phyloP scores from a whole-genome alignment of 1,140 invertebrate species.

The Sesamia nonagrioides region DNA sequence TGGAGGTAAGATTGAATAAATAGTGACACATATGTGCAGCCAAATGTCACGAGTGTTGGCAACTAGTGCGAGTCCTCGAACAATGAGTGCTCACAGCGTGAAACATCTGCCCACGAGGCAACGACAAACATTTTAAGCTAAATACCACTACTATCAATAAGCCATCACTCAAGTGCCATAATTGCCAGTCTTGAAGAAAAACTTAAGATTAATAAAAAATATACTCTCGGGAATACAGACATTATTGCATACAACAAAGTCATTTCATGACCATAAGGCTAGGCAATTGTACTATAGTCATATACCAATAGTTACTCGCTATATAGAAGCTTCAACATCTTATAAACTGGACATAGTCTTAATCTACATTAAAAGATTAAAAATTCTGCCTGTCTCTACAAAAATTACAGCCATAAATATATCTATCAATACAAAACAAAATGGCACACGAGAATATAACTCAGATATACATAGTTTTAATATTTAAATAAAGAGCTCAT shows the following conservation, averaged over 20 bases:
- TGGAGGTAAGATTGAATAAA: conserved; percentile 60
- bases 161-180: conserved; percentile 57
- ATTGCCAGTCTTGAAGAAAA: conserved; percentile 70
- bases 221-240: conserved; percentile 40
- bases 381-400: conserved; percentile 60
- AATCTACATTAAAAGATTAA: conserved; percentile 47
- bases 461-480: conserved; percentile 49
- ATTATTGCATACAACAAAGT: conserved; percentile 54
- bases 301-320: conserved; percentile 58
- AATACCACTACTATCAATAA: conserved; percentile 58
- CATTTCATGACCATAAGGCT: conserved; percentile 74
- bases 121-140: conserved; percentile 66
- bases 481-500: conserved; percentile 25
- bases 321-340: conserved; percentile 64
- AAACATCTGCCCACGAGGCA: conserved; percentile 60
- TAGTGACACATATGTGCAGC: conserved; percentile 67
- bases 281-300: conserved; percentile 82
- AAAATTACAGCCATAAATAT: conserved; percentile 63
- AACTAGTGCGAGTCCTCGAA: conserved; percentile 58
- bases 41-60: conserved; percentile 71
- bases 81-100: conserved; percentile 63
- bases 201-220: conserved; percentile 62
- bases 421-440: conserved; percentile 68
- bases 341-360: conserved; percentile 66
- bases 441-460: conserved; percentile 70